Base-by-base conservation (phyloP, 1,140 invertebrate species). In the Drosophila burlai region DNA sequence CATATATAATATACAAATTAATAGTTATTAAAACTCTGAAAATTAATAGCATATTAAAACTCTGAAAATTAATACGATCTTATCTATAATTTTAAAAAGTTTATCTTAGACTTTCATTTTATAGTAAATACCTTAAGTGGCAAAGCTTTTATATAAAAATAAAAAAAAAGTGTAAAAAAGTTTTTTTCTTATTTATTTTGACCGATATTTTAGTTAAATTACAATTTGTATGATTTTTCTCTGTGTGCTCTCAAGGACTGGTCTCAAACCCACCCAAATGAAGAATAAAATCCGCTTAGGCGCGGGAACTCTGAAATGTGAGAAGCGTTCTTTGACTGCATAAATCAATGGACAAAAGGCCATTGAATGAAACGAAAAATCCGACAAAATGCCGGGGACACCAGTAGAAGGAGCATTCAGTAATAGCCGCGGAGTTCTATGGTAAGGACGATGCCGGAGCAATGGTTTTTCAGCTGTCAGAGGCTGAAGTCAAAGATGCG, bases 321-420 rank as follows among this genome's bases (percentile, higher is more conserved):
- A 73, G 67, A 72, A 60, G 45, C 18, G 47, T 45, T 73, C 24
- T 34, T 57, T 83, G 75, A 82, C 81, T 81, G 66, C 81, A 90
- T 89, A 90, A 90, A 89, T 90, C 85, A 89, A 82, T 89, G 85
- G 62, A 90, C 65, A 77, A 74, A 49, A 49, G 79, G 79, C 43
- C 42, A 81, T 80, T 89, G 69, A 89, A 89, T 85, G 69, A 74
- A 80, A 73, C 55, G 43, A 85, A 73, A 74, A 71, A 85, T 85
- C 66, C 78, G 69, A 76, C 74, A 90, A 80, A 74, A 63, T 85
- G 62, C 62, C 57, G n/a, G 49, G 49, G 54, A 66, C 24, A 62
- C 42, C 52, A 54, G 42, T 36, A 66, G 46, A 54, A 57, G 77
- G 57, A 77, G 62, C 47, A 76, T 62, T 72, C 73, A 38, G 80